Percentiles rank a stretch among this genome's conserved stretches.
phyloP scores from a whole-genome alignment of 2,797 vertebrate species.

The Poecilia gillii region DNA sequence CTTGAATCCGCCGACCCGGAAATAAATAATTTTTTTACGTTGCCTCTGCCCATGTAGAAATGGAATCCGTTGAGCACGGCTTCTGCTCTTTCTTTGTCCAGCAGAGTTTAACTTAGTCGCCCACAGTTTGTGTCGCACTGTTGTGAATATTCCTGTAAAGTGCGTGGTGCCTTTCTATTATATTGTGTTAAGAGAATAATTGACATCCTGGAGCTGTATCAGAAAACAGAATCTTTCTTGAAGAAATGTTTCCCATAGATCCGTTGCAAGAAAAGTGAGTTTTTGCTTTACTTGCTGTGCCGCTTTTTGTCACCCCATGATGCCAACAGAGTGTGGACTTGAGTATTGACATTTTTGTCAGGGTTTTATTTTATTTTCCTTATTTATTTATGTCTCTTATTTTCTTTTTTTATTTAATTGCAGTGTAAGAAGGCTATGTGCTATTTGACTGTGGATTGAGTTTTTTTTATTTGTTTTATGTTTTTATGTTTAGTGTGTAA shows the following conservation, averaged over 20 bases:
- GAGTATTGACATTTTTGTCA: slow-evolving; percentile 20
- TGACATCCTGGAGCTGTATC: background rate
- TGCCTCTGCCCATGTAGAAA: slow-evolving; percentile 48
- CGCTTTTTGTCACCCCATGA: slow-evolving; percentile 7
- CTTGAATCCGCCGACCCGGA: slow-evolving; percentile 32
- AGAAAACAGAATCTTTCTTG: background rate
- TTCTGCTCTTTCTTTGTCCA: background rate
- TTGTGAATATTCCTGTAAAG: slow-evolving; percentile 2
- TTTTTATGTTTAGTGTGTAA: slow-evolving; percentile 3
- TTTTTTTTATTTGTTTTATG: background rate
- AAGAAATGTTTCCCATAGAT: slow-evolving; percentile 10
- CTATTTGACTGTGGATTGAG: background rate
- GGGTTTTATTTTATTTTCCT: background rate
- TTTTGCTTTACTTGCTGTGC: slow-evolving; percentile 27
- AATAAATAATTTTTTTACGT: slow-evolving; percentile 44
- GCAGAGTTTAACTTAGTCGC: background rate
- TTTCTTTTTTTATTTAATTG: slow-evolving; percentile 16
- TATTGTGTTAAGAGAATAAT: slow-evolving; percentile 16
- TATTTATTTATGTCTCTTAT: background rate
- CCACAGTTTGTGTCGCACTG: slow-evolving; percentile 1
- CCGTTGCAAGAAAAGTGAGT: slow-evolving; percentile 18
- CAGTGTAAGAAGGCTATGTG: slow-evolving; percentile 8
- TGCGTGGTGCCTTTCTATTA: slow-evolving; percentile 1
- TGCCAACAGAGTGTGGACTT: slow-evolving; percentile 16
- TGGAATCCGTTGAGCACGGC: slow-evolving; percentile 13